Conservation (phyloP, 2,113 vertebrate genomes). For the Siphamia tubifer region DNA sequence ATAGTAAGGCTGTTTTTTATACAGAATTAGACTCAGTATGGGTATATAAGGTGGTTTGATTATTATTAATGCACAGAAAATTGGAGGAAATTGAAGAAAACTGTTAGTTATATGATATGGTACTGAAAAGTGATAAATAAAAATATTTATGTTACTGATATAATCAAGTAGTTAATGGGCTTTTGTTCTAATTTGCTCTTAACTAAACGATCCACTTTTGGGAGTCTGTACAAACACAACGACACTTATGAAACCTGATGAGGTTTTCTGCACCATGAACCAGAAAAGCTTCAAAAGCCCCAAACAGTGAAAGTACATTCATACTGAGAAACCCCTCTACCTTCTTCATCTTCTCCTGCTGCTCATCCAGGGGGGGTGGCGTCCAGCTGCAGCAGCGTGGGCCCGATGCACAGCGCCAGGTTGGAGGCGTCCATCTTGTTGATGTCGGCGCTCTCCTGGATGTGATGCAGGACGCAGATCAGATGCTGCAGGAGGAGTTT, state of each 20-base stretch:
- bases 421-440: constrained; percentile 92
- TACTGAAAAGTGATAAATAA: too few relatives aligned
- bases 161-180: too few relatives aligned
- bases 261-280: constrained; percentile 51
- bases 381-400: constrained; percentile 85
- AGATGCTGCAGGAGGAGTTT: constrained; percentile 80
- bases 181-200: not conserved
- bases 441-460: constrained; percentile 75
- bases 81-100: too few relatives aligned
- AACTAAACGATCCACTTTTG: not conserved
- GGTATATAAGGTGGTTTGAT: too few relatives aligned
- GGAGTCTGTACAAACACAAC: not conserved
- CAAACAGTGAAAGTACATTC: constrained; percentile 29
- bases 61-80: too few relatives aligned
- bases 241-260: constrained; percentile 40
- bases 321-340: constrained; percentile 55
- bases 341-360: constrained; percentile 82
- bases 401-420: constrained; percentile 89
- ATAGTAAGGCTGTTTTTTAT: too few relatives aligned
- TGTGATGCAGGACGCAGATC: constrained; percentile 79
- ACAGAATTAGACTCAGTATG: too few relatives aligned
- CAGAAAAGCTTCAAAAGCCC: constrained; percentile 43
- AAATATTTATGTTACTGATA: too few relatives aligned
- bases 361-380: constrained; percentile 76
- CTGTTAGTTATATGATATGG: too few relatives aligned